phyloP scores from a whole-genome alignment of 2,113 vertebrate species.

The Elgaria multicarinata region DNA sequence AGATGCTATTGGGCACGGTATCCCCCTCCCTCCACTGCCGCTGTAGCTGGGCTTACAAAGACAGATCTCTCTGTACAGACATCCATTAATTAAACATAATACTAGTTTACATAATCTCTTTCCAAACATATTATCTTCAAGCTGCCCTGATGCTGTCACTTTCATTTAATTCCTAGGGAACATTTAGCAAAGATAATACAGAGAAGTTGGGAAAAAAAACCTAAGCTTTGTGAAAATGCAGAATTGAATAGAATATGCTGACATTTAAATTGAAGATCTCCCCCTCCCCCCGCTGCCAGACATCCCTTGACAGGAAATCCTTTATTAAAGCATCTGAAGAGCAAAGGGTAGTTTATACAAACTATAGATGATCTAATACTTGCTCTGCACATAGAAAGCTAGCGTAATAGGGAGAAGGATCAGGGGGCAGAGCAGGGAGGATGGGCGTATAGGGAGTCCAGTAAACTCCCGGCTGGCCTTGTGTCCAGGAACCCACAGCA shows the following conservation, averaged over 20 bases:
- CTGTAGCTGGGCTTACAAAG: conserved; percentile 21
- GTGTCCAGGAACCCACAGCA: too few species aligned
- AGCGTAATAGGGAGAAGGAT: not conserved
- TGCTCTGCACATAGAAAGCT: not conserved
- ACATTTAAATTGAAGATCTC: conserved; percentile 2
- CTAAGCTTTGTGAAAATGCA: not conserved
- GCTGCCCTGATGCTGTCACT: conserved; percentile 39
- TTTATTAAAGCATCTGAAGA: not conserved
- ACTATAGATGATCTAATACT: conserved; percentile 8
- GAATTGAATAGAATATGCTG: not conserved
- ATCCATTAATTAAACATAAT: conserved; percentile 47
- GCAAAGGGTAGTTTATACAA: not conserved
- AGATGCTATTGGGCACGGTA: not conserved
- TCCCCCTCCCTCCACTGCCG: not conserved
- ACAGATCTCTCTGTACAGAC: conserved; percentile 34
- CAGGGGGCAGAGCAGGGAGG: too few species aligned
- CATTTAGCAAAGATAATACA: not conserved
- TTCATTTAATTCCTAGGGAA: conserved; percentile 51
- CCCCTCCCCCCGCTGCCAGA: not conserved
- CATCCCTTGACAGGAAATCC: not conserved
- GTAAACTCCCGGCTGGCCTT: too few species aligned
- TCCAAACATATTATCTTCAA: conserved; percentile 42
- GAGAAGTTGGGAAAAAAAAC: conserved; percentile 42
- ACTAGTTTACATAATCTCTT: conserved; percentile 36
- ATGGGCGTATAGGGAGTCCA: too few species aligned